Conservation (phyloP, 2,888 invertebrate genomes). For the Neria commutata region DNA sequence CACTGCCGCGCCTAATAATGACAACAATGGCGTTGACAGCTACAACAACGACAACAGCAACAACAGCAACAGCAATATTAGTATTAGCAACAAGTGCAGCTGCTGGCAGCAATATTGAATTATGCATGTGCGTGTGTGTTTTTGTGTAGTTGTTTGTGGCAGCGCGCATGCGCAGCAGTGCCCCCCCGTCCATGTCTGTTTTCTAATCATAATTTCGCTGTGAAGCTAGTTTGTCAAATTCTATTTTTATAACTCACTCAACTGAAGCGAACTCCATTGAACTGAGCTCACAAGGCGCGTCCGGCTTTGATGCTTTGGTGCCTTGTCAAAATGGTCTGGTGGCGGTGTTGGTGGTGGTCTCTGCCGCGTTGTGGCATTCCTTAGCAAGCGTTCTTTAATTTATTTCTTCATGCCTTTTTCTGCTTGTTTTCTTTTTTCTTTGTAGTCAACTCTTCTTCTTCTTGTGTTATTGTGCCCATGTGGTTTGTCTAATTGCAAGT, state of each 20-base stretch:
- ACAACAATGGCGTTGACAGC: slow-evolving; percentile 8
- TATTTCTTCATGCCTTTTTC: neutral
- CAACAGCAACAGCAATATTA: no score
- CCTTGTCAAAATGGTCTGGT: slow-evolving; percentile 1
- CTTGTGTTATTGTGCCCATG: no score
- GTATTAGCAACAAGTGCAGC: neutral
- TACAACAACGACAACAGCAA: slow-evolving; percentile 11
- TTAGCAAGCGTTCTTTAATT: no score
- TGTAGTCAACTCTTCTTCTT: neutral
- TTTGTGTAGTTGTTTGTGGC: neutral
- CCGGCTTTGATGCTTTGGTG: neutral
- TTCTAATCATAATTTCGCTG: slow-evolving; percentile 32
- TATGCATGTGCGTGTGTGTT: neutral
- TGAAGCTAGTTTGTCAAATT: slow-evolving; percentile 35
- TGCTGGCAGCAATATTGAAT: neutral
- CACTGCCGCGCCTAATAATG: slow-evolving; percentile 11
- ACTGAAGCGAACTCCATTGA: neutral
- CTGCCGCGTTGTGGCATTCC: no score
- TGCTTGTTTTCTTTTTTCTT: slow-evolving; percentile 2
- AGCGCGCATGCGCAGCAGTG: slow-evolving; percentile 3
- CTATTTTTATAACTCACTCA: slow-evolving; percentile 36
- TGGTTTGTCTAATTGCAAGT: neutral
- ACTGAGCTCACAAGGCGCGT: neutral
- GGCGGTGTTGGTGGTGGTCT: slow-evolving; percentile 1
- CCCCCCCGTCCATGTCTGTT: slow-evolving; percentile 5